Conservation (phyloP, 2,113 vertebrate genomes). For the Chionis minor region DNA sequence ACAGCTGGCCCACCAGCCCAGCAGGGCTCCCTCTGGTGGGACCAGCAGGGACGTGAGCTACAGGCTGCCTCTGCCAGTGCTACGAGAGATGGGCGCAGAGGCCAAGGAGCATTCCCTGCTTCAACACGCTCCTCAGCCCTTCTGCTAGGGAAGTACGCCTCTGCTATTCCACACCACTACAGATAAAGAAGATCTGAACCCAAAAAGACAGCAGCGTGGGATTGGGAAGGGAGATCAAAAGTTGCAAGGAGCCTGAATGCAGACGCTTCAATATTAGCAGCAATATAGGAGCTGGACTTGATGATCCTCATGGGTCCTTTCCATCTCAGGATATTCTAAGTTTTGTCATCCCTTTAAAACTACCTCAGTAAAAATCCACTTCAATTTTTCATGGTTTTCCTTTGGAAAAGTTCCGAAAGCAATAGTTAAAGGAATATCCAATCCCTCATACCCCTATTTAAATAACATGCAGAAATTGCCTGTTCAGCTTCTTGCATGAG, state of each 20-base stretch:
- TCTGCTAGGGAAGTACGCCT: neutral
- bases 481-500: neutral
- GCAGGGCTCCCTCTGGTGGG: neutral
- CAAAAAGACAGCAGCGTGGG: neutral
- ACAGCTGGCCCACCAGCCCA: fast-evolving
- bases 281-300: neutral
- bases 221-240: neutral
- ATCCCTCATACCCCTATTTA: neutral
- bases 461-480: neutral
- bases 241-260: neutral
- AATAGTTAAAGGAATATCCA: neutral
- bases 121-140: neutral
- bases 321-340: neutral
- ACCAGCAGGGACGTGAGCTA: neutral
- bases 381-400: neutral
- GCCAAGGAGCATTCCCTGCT: neutral
- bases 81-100: neutral
- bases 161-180: neutral
- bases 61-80: neutral
- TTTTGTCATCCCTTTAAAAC: neutral
- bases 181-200: neutral
- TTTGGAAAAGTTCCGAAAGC: neutral
- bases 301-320: neutral
- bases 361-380: neutral
- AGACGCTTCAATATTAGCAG: neutral